Percentiles rank a stretch among this genome's conserved stretches.
Evolutionary conservation across 1,140 invertebrate species (phyloP).

Genomic region (Lepidotrigona ventralis): DNA sequence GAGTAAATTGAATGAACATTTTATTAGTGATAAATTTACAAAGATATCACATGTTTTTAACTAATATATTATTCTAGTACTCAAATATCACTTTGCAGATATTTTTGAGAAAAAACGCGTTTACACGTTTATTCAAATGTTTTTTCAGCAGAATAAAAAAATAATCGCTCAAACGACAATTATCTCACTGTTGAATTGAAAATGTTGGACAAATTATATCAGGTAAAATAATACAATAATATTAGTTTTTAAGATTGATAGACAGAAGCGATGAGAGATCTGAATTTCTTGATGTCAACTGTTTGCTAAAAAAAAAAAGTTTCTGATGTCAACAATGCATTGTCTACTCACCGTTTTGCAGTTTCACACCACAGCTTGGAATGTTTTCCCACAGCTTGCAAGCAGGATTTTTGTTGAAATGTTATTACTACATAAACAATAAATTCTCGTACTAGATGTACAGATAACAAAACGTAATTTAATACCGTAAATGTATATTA

Average conservation of each 20-base stretch:
- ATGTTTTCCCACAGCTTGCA: constrained; percentile 7
- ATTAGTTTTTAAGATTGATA: neutral
- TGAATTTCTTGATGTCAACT: constrained; percentile 32
- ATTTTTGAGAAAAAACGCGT: neutral
- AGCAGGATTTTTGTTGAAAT: neutral
- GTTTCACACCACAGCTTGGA: constrained; percentile 6
- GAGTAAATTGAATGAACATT: neutral
- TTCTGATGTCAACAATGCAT: constrained; percentile 58
- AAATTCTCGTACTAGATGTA: constrained; percentile 51
- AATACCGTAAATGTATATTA: constrained; percentile 54
- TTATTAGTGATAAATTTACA: neutral
- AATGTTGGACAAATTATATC: neutral
- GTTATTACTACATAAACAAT: constrained; percentile 44
- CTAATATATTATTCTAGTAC: neutral
- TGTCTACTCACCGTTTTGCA: constrained; percentile 47
- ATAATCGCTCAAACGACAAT: neutral
- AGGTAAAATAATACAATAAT: neutral
- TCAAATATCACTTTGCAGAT: neutral
- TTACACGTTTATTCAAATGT: neutral
- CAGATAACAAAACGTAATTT: constrained; percentile 42
- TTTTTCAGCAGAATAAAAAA: neutral
- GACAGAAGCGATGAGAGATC: neutral
- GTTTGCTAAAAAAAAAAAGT: constrained; percentile 32
- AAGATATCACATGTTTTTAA: neutral
- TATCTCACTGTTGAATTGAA: neutral